phyloP scores from a whole-genome alignment of 1,140 invertebrate species.

The Drosophila trapezifrons region DNA sequence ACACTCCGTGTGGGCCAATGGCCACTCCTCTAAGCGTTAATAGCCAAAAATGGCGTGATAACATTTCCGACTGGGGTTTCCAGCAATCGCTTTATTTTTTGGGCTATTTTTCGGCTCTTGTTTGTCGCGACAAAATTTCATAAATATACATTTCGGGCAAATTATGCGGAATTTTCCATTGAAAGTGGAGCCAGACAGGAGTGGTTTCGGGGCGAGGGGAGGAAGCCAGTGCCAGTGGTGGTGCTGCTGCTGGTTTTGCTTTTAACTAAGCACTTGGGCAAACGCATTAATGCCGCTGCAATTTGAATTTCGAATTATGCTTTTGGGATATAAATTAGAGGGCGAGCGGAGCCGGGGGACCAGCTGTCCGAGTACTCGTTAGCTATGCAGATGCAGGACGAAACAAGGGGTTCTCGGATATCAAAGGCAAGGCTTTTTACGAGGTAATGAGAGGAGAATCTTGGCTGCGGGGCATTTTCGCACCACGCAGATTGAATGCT shows the following conservation, averaged over 20 bases:
- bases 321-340: slow-evolving; percentile 67
- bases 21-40: slow-evolving; percentile 31
- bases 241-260: slow-evolving; percentile 40
- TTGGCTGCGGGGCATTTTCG: slow-evolving; percentile 7
- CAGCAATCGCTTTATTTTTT: slow-evolving; percentile 17
- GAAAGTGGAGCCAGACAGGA: slow-evolving; percentile 19
- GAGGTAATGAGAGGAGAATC: slow-evolving; percentile 31
- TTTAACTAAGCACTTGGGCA: slow-evolving; percentile 58
- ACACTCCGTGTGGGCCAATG: slow-evolving; percentile 5
- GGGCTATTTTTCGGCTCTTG: slow-evolving; percentile 1
- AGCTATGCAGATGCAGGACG: slow-evolving; percentile 31
- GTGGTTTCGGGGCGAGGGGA: slow-evolving; percentile 1
- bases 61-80: slow-evolving; percentile 9
- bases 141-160: slow-evolving; percentile 72
- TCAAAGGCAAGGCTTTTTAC: slow-evolving; percentile 41
- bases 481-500: slow-evolving; percentile 16
- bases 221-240: not conserved
- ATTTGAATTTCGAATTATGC: slow-evolving; percentile 76
- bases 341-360: slow-evolving; percentile 9
- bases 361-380: slow-evolving; percentile 48
- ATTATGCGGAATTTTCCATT: slow-evolving; percentile 67
- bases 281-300: slow-evolving; percentile 70
- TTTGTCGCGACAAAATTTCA: slow-evolving; percentile 66
- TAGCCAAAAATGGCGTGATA: slow-evolving; percentile 51
- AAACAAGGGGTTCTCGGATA: slow-evolving; percentile 37